Base-by-base conservation (phyloP, 2,113 vertebrate species). In the Malurus alboscapulatus region DNA sequence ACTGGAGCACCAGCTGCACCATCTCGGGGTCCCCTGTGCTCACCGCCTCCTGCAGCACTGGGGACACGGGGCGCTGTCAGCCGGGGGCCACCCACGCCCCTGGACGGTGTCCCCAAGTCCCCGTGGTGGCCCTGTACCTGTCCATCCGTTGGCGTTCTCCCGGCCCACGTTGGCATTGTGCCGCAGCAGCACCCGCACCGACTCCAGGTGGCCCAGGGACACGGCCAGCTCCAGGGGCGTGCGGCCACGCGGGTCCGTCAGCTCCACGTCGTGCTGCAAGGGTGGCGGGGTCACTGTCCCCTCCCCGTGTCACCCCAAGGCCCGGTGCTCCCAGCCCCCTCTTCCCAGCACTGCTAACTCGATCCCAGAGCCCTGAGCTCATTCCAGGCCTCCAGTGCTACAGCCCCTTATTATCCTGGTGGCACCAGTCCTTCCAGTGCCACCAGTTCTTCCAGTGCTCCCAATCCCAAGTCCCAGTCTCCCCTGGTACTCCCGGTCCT, bases 11-110 rank as follows among this genome's bases (percentile, higher is more conserved):
- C 96, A 99, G 97, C 92, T 99, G 99, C 36, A 99, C 98, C 95
- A 99, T 98, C 96, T 99, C 99, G 0, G 99, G 99, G 92, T 99
- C 99, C 58, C 99, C 99, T 0, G 99, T 99, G 97, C 99, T 99
- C 75, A 99, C 98, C 0, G 99, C 99, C 95, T 99, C 99, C 98
- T 99, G 99, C 90, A 99, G 97, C 85, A 99, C 99, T 99, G 91
- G 92, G 81, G 20, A 17, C 45, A 18, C 0, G 2, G n/a, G 16
- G 12, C 12, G 6, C 51, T 8, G 0, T 94, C 84, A 92, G 54
- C n/a, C 6, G 4, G 48, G 48, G 55, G 38, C 17, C 20, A 2
- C 29, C 19, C 0, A 2, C 36, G 4, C 5, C 53, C 61, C 71
- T 1, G 53, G 25, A 2, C 0, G 11, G 10, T 5, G 54, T 61